A percentile compares a stretch with the other conserved stretches of the same genome.
These are phyloP conservation scores for Lasioglossum lativentre DNA, from an alignment of 2,888 invertebrate genomes.

Conservation along the genomic window DNA sequence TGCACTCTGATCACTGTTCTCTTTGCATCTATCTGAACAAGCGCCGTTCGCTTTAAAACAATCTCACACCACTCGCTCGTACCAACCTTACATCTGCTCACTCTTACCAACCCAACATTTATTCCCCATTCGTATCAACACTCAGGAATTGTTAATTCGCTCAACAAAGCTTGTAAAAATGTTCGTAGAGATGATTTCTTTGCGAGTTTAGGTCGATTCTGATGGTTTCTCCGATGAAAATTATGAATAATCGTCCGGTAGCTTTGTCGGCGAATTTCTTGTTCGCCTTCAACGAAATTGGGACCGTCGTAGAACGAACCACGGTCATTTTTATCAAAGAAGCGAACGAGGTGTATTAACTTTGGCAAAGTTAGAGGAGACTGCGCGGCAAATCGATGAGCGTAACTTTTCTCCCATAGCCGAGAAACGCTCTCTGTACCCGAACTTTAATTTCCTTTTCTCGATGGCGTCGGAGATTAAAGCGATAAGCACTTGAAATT, in stretches of 20 bases:
- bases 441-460: background rate
- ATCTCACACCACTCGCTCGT: too few species aligned
- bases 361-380: background rate
- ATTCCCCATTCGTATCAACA: too few species aligned
- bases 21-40: too few species aligned
- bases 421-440: background rate
- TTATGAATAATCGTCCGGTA: background rate
- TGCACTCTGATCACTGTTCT: too few species aligned
- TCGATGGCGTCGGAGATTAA: background rate
- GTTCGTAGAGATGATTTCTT: background rate
- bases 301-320: background rate
- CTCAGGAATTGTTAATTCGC: too few species aligned
- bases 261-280: background rate
- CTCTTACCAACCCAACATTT: too few species aligned
- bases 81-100: too few species aligned
- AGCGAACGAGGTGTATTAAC: slow-evolving; percentile 19
- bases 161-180: background rate
- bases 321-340: background rate
- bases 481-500: background rate
- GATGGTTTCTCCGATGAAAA: background rate
- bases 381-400: background rate
- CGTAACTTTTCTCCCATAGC: background rate
- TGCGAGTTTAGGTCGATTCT: background rate
- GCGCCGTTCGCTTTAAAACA: too few species aligned
- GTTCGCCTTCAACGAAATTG: background rate